Base-by-base conservation (phyloP, 2,113 vertebrate genomes). In the Upupa epops region DNA sequence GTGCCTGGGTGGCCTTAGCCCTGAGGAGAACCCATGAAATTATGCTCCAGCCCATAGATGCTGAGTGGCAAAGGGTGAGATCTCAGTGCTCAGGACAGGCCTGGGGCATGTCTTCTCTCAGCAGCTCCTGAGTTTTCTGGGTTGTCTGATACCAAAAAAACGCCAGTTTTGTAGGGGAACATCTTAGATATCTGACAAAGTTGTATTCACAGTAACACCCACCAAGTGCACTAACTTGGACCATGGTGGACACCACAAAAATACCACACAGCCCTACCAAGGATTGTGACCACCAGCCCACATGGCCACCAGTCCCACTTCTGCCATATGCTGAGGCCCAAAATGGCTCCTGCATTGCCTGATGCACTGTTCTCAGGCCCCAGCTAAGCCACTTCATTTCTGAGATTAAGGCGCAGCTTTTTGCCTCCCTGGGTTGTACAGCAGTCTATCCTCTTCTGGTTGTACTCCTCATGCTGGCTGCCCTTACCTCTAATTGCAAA, bases 241-340 rank as follows among this genome's bases (percentile, higher is more conserved):
- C 45, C 3, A 2, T 34, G 15, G 37, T 32, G 45, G 48, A 40
- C 1, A 1, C 42, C 32, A 11, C 9, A 82, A 71, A 84, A 40
- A 20, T 11, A 66, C 40, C 78, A 31, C 0, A 0, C 9, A 65
- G 61, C 31, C 31, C 46, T 18, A 14, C 10, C 9, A 61, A 86
- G 28, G 20, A 66, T 19, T 0, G 0, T 80, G 60, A 49, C n/a
- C 32, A 51, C 19, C 11, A 86, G 17, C 8, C 6, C 58, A 71
- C 9, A 1, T 8, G 25, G n/a, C n/a, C 34, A 72, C 12, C 40
- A 45, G 46, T 29, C 17, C 28, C 48, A 58, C 24, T 18, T 74
- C 65, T 45, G 22, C 40, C 25, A 20, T 52, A 34, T 14, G 18
- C 5, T 3, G 1, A 71, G 48, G 36, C 19, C 56, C 16, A 3